Conservation (phyloP, 2,797 vertebrate genomes). For the Etheostoma perlongum region DNA sequence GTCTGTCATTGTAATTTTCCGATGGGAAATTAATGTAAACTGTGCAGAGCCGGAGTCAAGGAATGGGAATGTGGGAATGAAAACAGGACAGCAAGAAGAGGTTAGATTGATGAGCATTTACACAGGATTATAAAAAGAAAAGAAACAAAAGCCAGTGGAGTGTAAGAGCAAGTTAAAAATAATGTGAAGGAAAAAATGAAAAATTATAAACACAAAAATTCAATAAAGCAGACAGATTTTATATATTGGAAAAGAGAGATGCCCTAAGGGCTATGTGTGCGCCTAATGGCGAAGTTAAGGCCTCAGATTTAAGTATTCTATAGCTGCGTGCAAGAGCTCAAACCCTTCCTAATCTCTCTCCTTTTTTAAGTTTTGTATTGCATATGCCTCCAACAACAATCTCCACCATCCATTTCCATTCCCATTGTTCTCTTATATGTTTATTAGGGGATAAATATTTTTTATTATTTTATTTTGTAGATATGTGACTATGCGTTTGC, state of each 20-base stretch:
- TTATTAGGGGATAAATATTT: not conserved
- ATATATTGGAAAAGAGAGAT: slow-evolving; percentile 16
- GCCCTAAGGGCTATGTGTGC: not conserved
- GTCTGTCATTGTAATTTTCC: slow-evolving; percentile 40
- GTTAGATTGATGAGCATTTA: not conserved
- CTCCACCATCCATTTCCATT: not conserved
- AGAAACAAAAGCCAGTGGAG: slow-evolving; percentile 3
- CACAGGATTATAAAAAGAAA: slow-evolving; percentile 2
- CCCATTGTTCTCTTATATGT: slow-evolving; percentile 8
- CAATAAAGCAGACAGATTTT: slow-evolving; percentile 12
- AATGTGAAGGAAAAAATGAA: not conserved
- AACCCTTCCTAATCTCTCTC: not conserved
- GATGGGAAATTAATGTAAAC: slow-evolving; percentile 43
- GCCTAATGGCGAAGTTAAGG: slow-evolving; percentile 7
- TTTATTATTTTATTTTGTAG: not conserved
- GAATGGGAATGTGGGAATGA: not conserved
- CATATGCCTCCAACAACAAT: slow-evolving; percentile 13
- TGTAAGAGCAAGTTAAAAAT: not conserved
- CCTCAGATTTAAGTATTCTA: not conserved
- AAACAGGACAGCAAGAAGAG: not conserved
- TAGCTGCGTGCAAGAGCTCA: slow-evolving; percentile 2
- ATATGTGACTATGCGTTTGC: not conserved
- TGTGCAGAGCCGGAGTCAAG: slow-evolving; percentile 3
- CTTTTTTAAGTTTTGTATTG: not conserved
- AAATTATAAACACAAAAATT: not conserved